Conservation (phyloP, 2,113 vertebrate genomes). For the Tichodroma muraria region DNA sequence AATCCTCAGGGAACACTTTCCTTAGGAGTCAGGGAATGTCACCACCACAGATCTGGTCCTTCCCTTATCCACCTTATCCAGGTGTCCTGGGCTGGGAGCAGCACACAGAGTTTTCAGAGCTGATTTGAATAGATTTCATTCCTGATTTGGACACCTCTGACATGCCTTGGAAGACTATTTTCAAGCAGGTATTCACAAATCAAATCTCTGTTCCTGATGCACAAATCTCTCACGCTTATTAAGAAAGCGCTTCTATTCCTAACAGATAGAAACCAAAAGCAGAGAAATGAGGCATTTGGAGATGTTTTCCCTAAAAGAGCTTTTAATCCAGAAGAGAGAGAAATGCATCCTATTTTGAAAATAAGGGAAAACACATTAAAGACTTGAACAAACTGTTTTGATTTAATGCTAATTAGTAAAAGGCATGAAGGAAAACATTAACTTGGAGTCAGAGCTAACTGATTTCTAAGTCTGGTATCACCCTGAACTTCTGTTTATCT, state of each 20-base stretch:
- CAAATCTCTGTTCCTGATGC: background rate
- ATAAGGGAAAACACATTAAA: background rate
- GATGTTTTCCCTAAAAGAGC: background rate
- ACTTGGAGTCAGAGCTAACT: background rate
- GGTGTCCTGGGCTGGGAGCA: background rate
- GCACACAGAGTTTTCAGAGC: background rate
- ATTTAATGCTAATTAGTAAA: background rate
- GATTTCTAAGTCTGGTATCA: background rate
- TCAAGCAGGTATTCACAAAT: background rate
- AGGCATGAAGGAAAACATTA: background rate
- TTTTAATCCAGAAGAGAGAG: background rate
- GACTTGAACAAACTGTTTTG: background rate
- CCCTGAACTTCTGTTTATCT: background rate
- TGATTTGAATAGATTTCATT: background rate
- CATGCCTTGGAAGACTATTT: background rate
- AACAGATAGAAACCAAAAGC: background rate
- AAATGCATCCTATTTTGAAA: background rate
- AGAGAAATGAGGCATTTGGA: background rate
- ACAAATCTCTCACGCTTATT: background rate
- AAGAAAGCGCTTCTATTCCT: background rate
- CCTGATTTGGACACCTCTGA: background rate
- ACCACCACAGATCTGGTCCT: background rate
- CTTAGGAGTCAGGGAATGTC: background rate
- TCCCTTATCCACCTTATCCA: background rate
- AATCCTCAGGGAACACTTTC: background rate